Base-by-base conservation (phyloP, 2,888 invertebrate genomes). In the Fragum sueziense region DNA sequence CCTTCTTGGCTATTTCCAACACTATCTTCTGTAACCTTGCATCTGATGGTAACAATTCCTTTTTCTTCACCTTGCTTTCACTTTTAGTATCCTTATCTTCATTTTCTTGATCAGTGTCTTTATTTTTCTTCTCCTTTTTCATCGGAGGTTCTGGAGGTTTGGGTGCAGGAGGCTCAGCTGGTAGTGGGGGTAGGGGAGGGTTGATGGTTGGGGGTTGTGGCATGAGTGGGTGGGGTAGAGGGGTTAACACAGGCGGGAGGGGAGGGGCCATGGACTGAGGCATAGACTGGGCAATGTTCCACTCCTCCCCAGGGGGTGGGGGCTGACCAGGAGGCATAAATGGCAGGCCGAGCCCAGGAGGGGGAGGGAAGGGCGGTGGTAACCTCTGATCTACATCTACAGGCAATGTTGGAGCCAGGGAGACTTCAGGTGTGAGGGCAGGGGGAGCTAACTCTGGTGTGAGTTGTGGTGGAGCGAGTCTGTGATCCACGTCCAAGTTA, bases 261-360 rank as follows among this genome's bases (percentile, higher is more conserved):
- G 81, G 80, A 0, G 80, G 79, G 2, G 79, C 71, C n/a, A n/a
- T n/a, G n/a, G n/a, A n/a, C n/a, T n/a, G n/a, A 22, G 86, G 77
- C 27, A 59, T 59, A 11, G 65, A 47, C 14, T 57, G 68, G 52
- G 57, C 59, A 22, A 47, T 79, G 27, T 52, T 78, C 74, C 84
- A 76, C 31, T 86, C 86, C 54, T 84, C 82, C 1, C 85, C 86
- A 20, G 88, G 87, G 7, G 87, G 87, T 33, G 85, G 87, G 7
- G 87, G 88, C 31, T 84, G 83, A 9, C 70, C 72, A 6, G 75
- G 52, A 7, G 79, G 51, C 34, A 84, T 62, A 34, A 82, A 84
- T 31, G 79, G 70, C 6, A 79, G 20, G 31, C 79, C 51, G 27
- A 79, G 34, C 22, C 74, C 79, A 31, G 79, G 70, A 11, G 70